Evolutionary conservation across 1,140 invertebrate genomes (phyloP), one percentile per base, ranked within the genome.

Genomic region (Procambarus virginalis): DNA sequence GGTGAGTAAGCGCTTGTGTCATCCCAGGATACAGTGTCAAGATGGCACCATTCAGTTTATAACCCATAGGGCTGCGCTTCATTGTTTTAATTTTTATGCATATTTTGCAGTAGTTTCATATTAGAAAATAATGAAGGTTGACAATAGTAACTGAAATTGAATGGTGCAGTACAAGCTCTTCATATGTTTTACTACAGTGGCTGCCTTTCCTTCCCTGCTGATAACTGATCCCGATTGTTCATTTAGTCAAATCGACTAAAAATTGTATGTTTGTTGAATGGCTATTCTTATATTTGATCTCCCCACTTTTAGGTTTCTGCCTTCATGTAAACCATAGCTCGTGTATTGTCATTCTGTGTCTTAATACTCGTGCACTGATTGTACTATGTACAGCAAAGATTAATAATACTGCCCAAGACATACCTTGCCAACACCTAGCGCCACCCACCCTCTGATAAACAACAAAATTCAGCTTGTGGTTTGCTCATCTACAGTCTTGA

Each of bases 1-100:
- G 91, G 91, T 91, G 86, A 89, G 91, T 91, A 91, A 91, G 84
- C 85, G 90, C 85, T 87, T 87, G 90, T 91, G 83, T 86, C 84
- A 82, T 83, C 79, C 79, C 75, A 90, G 81, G 76, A 83, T 90
- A 85, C 83, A 73, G 51, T 79, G 55, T 80, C 46, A 85, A 84
- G 64, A 73, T 79, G 85, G 80, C 85, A 87, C 90, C 90, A 91
- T 91, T 91, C 85, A 86, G 84, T 91, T 91, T 91, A 48, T 82
- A 58, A 89, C 34, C 17, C 45, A 75, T 68, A 76, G 49, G 58
- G 55, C 80, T 87, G 78, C 70, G 86, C 86, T 81, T 17, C 60
- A 55, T 78, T 81, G 45, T 60, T 70, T 84, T 12, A 34, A 55
- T 51, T 68, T 75, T 55, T 58, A 55, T 68, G 8, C 58, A 64